Conservation (phyloP, 1,140 invertebrate genomes). For the Physella acuta region DNA sequence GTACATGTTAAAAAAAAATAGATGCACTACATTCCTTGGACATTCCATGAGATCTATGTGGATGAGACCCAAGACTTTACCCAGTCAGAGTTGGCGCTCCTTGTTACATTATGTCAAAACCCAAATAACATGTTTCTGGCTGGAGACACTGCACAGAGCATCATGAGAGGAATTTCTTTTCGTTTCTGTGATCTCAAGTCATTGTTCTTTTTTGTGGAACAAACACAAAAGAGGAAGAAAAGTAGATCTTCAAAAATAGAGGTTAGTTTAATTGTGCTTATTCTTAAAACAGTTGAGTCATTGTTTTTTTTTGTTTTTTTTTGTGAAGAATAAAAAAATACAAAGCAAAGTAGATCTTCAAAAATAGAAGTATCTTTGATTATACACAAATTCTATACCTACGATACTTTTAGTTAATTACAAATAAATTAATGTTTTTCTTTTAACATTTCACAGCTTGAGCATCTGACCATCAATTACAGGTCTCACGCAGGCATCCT, state of each 20-base stretch:
- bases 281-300: too few relatives aligned
- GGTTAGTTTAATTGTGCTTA: too few relatives aligned
- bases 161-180: slow-evolving; percentile 50
- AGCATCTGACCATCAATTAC: slow-evolving; percentile 46
- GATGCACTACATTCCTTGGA: neutral
- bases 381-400: too few relatives aligned
- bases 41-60: slow-evolving; percentile 37
- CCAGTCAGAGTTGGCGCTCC: slow-evolving; percentile 46
- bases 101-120: slow-evolving; percentile 38
- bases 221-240: slow-evolving; percentile 22
- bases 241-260: too few relatives aligned
- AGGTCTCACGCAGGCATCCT: slow-evolving; percentile 46
- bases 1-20: too few relatives aligned
- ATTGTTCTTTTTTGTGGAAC: slow-evolving; percentile 38
- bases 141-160: slow-evolving; percentile 50
- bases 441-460: too few relatives aligned
- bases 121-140: slow-evolving; percentile 49
- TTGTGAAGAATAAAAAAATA: too few relatives aligned
- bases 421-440: too few relatives aligned
- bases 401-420: too few relatives aligned
- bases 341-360: too few relatives aligned
- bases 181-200: slow-evolving; percentile 44
- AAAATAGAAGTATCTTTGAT: too few relatives aligned
- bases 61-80: slow-evolving; percentile 54
- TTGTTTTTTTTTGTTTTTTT: too few relatives aligned